A percentile compares a stretch with the other conserved stretches of the same genome.
These are phyloP conservation scores for Notothenia coriiceps DNA, from an alignment of 2,113 vertebrate genomes.

Conservation along the genomic window DNA sequence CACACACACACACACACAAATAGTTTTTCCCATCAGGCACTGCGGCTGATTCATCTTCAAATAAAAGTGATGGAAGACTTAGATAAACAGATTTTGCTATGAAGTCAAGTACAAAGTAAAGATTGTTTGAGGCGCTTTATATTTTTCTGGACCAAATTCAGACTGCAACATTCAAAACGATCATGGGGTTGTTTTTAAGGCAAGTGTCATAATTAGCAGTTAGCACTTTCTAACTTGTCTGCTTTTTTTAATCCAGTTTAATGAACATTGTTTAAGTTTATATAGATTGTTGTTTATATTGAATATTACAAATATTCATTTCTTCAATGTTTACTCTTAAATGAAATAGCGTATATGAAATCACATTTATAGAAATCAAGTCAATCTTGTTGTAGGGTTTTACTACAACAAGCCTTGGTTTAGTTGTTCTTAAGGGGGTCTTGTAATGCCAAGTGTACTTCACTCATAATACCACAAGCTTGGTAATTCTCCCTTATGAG, in stretches of 20 bases:
- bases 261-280: too few relatives aligned
- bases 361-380: background rate
- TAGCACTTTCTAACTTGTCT: background rate
- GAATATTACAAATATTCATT: too few relatives aligned
- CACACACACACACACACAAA: too few relatives aligned
- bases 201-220: background rate
- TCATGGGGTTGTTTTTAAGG: background rate
- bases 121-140: background rate
- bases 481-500: background rate
- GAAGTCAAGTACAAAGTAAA: background rate
- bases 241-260: background rate
- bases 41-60: slow-evolving; percentile 24
- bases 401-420: too few relatives aligned
- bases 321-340: background rate
- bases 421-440: too few relatives aligned
- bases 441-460: too few relatives aligned
- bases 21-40: background rate
- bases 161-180: background rate
- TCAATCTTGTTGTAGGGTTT: background rate
- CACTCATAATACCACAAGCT: too few relatives aligned
- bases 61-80: background rate
- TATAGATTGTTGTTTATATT: background rate
- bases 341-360: background rate
- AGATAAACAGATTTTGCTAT: background rate
- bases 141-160: background rate